These are phyloP conservation scores for Taurulus bubalis DNA, from an alignment of 2,113 vertebrate genomes.

Conservation along the genomic window DNA sequence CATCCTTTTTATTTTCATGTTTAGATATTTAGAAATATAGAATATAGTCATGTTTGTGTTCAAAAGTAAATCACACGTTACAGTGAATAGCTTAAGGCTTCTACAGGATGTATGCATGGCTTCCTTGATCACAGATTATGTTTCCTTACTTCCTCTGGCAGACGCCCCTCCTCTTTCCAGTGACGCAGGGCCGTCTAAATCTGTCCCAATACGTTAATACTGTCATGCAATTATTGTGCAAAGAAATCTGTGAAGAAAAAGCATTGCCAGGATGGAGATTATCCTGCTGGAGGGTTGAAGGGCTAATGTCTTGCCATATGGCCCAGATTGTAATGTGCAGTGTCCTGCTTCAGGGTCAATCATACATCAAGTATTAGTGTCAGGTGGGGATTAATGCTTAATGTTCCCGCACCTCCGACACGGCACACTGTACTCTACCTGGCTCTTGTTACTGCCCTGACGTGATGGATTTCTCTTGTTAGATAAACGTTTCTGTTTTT, in stretches of 20 bases:
- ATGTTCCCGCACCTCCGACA: slow-evolving; percentile 78
- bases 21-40: too few relatives aligned
- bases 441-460: slow-evolving; percentile 14
- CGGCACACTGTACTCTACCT: slow-evolving; percentile 68
- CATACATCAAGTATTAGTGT: slow-evolving; percentile 89
- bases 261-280: slow-evolving; percentile 84
- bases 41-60: neutral
- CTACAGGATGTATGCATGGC: slow-evolving; percentile 14
- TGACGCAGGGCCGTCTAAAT: slow-evolving; percentile 79
- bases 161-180: slow-evolving; percentile 64
- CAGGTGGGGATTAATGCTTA: slow-evolving; percentile 86
- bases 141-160: slow-evolving; percentile 70
- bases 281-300: slow-evolving; percentile 83
- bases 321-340: slow-evolving; percentile 79
- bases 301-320: slow-evolving; percentile 86
- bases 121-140: slow-evolving; percentile 76
- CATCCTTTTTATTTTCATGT: neutral
- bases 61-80: slow-evolving; percentile 2
- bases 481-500: neutral
- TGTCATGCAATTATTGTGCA: slow-evolving; percentile 85
- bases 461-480: slow-evolving; percentile 35
- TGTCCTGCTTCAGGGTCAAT: slow-evolving; percentile 84
- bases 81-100: slow-evolving; percentile 21
- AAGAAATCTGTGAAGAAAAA: slow-evolving; percentile 86
- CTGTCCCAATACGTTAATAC: slow-evolving; percentile 82